Percentiles rank a stretch among this genome's conserved stretches.
phyloP scores from a whole-genome alignment of 2,888 invertebrate genomes.

The Mythimna lalbum region DNA sequence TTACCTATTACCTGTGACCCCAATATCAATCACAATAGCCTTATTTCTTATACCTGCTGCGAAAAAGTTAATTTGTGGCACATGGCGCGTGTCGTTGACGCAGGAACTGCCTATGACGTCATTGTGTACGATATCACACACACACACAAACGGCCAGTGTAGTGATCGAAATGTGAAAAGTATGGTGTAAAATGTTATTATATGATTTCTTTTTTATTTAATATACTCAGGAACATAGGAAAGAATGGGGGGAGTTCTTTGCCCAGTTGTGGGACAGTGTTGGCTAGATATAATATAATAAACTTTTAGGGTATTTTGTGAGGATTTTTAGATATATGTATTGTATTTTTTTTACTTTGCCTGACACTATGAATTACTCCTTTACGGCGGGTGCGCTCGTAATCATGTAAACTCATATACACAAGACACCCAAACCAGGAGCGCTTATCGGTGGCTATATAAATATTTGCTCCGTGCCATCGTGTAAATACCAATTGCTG shows the following conservation, averaged over 20 bases:
- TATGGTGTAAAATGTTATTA: neutral
- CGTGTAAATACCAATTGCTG: neutral
- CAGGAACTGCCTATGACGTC: constrained; percentile 35
- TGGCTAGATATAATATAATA: too few species aligned
- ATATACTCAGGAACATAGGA: too few species aligned
- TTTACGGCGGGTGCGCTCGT: too few species aligned
- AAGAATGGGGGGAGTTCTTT: too few species aligned
- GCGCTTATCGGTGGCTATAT: too few species aligned
- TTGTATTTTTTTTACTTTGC: too few species aligned
- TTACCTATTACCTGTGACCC: constrained; percentile 5
- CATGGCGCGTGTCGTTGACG: constrained; percentile 41
- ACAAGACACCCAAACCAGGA: too few species aligned
- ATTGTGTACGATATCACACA: constrained; percentile 21
- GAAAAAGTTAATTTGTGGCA: constrained; percentile 53
- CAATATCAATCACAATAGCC: constrained; percentile 4
- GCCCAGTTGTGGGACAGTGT: too few species aligned
- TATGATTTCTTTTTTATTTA: constrained; percentile 4
- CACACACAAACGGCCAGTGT: constrained; percentile 6
- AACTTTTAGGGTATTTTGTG: neutral
- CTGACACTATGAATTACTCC: too few species aligned
- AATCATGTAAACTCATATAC: too few species aligned
- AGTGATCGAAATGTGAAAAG: constrained; percentile 8
- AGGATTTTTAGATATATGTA: neutral
- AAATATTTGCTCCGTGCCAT: too few species aligned
- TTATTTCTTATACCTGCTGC: constrained; percentile 45